Evolutionary conservation across 2,888 invertebrate genomes (phyloP), one percentile per base, ranked within the genome.

Genomic region (Acleris cristana): DNA sequence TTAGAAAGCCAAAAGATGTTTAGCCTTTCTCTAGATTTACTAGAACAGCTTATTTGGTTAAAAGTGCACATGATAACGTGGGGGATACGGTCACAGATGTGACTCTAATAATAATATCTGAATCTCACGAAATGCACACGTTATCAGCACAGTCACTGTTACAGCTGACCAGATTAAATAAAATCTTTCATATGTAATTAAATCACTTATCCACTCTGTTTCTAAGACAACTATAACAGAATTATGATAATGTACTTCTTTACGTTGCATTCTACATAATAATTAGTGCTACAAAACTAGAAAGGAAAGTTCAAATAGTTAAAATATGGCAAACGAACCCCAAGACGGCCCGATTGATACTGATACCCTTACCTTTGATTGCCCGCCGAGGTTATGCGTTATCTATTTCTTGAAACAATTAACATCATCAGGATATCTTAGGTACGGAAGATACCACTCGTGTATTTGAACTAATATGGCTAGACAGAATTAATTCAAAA

Each of bases 291-390:
- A 58, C 54, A 63, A 49, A 63, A 62, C 54, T 48, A 65, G 21
- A 81, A 83, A 84, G 81, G 85, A 84, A 85, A 84, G 85, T 84
- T 84, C 76, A 85, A 90, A 84, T 84, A 76, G 80, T 80, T 79
- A 87, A 91, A 92, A 91, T 92, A 92, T 91, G 91, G 91, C 90
- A 90, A 90, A 86, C 81, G 79, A 83, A 81, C 82, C 72, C 60
- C 79, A 78, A 84, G 82, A 81, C 78, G 73, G 78, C 26, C 30
- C 49, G 54, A 63, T 54, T 62, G 61, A 69, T 66, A 81, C 71
- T 75, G 78, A 77, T 78, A 79, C 79, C 79, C 85, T 81, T 88
- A 89, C 89, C 86, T 87, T 84, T 76, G 81, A 83, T 80, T 80
- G 74, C 73, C 72, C 76, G 73, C 81, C 75, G 79, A 85, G 84